phyloP scores from a whole-genome alignment of 2,888 invertebrate species.

The Argyresthia albistria region DNA sequence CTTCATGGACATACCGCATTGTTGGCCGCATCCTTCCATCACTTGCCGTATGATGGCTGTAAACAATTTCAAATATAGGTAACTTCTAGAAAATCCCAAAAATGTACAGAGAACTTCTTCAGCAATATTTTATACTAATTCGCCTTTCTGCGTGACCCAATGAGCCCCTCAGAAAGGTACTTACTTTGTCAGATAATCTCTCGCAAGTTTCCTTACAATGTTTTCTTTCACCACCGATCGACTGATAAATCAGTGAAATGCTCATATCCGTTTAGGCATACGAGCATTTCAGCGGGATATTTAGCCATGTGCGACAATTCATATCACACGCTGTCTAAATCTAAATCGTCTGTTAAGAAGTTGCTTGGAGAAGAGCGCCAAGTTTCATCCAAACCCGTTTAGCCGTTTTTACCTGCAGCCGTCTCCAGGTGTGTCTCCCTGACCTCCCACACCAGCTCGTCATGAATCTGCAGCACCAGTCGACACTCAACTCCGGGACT shows the following conservation, averaged over 20 bases:
- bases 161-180: no score
- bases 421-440: conserved; percentile 16
- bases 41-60: conserved; percentile 35
- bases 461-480: conserved; percentile 65
- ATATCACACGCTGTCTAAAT: not conserved
- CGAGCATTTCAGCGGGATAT: no score
- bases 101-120: not conserved
- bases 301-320: no score
- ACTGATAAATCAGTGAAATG: no score
- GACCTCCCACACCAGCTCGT: conserved; percentile 67
- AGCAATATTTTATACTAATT: not conserved
- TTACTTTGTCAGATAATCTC: no score
- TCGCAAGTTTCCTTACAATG: no score
- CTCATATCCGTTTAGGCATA: no score
- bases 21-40: conserved; percentile 43
- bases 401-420: conserved; percentile 25
- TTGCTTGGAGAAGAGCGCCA: not conserved
- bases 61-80: not conserved
- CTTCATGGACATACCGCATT: conserved; percentile 27
- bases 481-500: conserved; percentile 14
- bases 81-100: not conserved
- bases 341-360: not conserved
- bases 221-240: no score
- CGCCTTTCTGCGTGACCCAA: not conserved
- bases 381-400: not conserved